Base-by-base conservation (phyloP, 2,888 invertebrate genomes). In the Nomada ruficornis region DNA sequence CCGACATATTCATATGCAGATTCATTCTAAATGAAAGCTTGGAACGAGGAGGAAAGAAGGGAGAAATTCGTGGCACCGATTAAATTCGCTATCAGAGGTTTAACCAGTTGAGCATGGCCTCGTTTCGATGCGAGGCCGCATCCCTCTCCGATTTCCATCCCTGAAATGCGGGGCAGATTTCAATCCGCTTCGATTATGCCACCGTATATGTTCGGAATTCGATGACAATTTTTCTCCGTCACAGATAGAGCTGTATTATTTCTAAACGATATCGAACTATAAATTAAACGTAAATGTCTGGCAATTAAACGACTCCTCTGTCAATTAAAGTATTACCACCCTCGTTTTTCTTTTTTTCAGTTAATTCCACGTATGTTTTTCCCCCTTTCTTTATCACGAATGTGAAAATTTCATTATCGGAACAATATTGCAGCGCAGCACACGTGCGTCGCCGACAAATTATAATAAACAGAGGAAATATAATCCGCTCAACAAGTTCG, bases 171-270 rank as follows among this genome's bases (percentile, higher is more conserved):
- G 62, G 60, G 76, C 74, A 67, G 77, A 85, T 85, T 85, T 85
- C 83, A 87, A 87, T 83, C 75, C 87, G 71, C 76, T 75, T 85
- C 81, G 76, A 77, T 81, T 75, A 80, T 83, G 72, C 80, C 26
- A 20, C 65, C 29, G 73, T 71, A 55, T 26, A 42, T 29, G 15
- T 65, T 44, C 50, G 5, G 64, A 23, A 29, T 50, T 20, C 64
- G 13, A 3, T 63, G 68, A 64, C 76, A 57, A 67, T 76, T 59
- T 69, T 57, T 20, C 57, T 55, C 63, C 26, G 52, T 23, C 23
- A 13, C 13, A 23, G 47, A 26, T 0, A 18, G 9, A 36, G 7
- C 36, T 36, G 29, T 29, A 29, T 29, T 29, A 36, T 36, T 36
- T 36, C 36, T 36, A 7, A 0, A 36, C 7, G 9, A 7, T 36